Conservation (phyloP, 2,797 vertebrate species). For the Halcyon smyrnensis region DNA sequence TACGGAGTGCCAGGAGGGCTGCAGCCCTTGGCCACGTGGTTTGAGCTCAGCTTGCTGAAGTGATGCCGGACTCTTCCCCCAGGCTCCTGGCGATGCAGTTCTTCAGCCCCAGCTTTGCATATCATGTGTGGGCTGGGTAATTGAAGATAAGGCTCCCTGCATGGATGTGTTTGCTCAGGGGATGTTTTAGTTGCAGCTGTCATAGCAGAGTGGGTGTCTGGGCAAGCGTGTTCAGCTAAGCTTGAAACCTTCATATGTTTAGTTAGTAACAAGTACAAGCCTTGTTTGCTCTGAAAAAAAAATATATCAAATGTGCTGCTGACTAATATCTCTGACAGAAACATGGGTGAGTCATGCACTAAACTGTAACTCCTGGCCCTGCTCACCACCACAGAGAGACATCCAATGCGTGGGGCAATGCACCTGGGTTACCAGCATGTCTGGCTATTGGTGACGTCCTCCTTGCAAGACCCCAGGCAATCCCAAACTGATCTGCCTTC, state of each 20-base stretch:
- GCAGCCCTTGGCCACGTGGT: accelerated
- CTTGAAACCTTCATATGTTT: background rate
- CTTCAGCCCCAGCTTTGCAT: accelerated
- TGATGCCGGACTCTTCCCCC: background rate
- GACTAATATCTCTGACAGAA: background rate
- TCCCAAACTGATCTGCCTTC: background rate
- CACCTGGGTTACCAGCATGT: accelerated
- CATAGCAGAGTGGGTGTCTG: background rate
- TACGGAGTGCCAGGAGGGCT: background rate
- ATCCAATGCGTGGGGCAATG: accelerated
- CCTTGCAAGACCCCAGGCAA: background rate
- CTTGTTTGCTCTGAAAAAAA: background rate
- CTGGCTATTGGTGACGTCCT: background rate
- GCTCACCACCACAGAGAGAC: background rate
- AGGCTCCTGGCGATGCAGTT: background rate
- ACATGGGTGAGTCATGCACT: accelerated
- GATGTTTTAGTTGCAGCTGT: background rate
- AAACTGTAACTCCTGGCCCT: background rate
- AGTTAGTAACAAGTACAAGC: background rate
- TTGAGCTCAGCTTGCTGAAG: background rate
- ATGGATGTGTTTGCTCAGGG: background rate
- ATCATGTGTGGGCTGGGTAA: background rate
- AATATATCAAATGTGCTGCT: background rate
- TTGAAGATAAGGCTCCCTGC: background rate
- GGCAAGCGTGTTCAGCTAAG: background rate